A percentile compares a stretch with the other conserved stretches of the same genome.
Evolutionary conservation across 1,140 invertebrate species (phyloP).

Genomic region (Penaeus chinensis): DNA sequence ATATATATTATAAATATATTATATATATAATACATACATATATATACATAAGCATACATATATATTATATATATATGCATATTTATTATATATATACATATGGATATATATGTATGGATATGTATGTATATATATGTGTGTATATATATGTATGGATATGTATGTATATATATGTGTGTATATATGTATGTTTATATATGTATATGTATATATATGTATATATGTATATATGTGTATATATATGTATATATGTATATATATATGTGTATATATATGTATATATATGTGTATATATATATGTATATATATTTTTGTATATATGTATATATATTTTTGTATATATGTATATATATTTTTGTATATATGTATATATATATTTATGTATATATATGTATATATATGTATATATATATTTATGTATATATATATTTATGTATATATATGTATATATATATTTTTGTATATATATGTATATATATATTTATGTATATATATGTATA

Average conservation of each 20-base stretch:
- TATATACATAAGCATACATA: too few relatives aligned
- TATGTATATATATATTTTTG: neutral
- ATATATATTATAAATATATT: too few relatives aligned
- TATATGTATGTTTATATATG: too few relatives aligned
- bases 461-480: neutral
- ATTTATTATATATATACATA: too few relatives aligned
- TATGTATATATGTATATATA: neutral
- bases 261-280: neutral
- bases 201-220: too few relatives aligned
- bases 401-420: neutral
- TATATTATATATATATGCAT: too few relatives aligned
- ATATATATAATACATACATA: too few relatives aligned
- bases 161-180: too few relatives aligned
- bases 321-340: constrained; percentile 8
- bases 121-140: too few relatives aligned
- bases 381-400: neutral
- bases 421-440: constrained; percentile 13
- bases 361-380: neutral
- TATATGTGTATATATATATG: neutral
- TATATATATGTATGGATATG: too few relatives aligned
- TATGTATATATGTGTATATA: neutral
- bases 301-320: neutral
- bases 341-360: neutral
- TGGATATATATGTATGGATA: too few relatives aligned
- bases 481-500: too few relatives aligned